Conservation (phyloP, 2,888 invertebrate genomes). For the Ennomos fuscantarius region DNA sequence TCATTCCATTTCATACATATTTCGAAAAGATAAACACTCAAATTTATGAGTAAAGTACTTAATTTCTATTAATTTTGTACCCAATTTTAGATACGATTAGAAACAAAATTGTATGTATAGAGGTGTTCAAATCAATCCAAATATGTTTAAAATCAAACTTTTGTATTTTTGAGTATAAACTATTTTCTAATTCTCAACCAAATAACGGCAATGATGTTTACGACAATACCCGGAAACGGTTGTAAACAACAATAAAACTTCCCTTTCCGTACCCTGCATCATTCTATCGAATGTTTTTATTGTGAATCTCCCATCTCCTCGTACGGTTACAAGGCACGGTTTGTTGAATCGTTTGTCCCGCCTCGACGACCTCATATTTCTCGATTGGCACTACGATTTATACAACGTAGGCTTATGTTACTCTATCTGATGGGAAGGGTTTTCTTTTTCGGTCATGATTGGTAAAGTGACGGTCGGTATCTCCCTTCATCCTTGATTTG, state of each 20-base stretch:
- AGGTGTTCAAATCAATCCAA: no score
- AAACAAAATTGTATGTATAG: no score
- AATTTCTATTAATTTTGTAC: no score
- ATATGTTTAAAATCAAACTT: no score
- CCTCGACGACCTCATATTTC: slow-evolving; percentile 33
- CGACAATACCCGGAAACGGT: slow-evolving; percentile 9
- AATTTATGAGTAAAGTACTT: no score
- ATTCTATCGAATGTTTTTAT: slow-evolving; percentile 24
- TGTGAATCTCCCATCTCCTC: slow-evolving; percentile 21
- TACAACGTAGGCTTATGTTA: slow-evolving; percentile 21
- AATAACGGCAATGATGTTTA: slow-evolving; percentile 5
- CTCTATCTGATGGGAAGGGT: slow-evolving; percentile 22
- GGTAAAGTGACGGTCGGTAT: slow-evolving; percentile 23
- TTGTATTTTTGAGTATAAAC: not conserved
- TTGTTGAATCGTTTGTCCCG: slow-evolving; percentile 32
- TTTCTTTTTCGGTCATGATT: slow-evolving; percentile 10
- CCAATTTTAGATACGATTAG: no score
- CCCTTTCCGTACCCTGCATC: slow-evolving; percentile 18
- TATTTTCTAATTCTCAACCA: not conserved
- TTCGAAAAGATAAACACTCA: no score
- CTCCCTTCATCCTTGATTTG: not conserved
- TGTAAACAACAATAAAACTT: slow-evolving; percentile 21
- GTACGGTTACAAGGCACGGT: slow-evolving; percentile 21
- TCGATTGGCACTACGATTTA: slow-evolving; percentile 31
- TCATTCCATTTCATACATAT: no score